Evolutionary conservation across 2,888 invertebrate species (phyloP).

Genomic region (Micoletzkya japonica): DNA sequence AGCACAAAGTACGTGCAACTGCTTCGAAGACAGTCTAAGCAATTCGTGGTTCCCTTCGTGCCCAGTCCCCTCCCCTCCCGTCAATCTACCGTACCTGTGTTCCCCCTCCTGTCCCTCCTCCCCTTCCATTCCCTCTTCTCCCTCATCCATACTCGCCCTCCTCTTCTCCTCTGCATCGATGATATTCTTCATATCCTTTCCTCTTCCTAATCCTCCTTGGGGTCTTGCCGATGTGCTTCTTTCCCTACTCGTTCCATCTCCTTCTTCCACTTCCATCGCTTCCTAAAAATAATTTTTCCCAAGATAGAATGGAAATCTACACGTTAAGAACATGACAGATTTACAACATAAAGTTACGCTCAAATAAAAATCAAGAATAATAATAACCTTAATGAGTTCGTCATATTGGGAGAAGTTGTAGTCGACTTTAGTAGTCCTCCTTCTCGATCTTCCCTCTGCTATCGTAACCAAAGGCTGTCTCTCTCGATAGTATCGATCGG

Average conservation of each 20-base stretch:
- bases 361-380: too few relatives aligned
- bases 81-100: not conserved
- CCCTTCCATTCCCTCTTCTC: slow-evolving; percentile 24
- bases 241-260: slow-evolving; percentile 6
- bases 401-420: slow-evolving; percentile 86
- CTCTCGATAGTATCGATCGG: slow-evolving; percentile 15
- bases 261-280: slow-evolving; percentile 35
- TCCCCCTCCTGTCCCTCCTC: not conserved
- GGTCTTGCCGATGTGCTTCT: slow-evolving; percentile 10
- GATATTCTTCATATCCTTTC: slow-evolving; percentile 74
- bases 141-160: slow-evolving; percentile 32
- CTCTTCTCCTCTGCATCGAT: slow-evolving; percentile 45
- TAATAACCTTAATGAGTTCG: slow-evolving; percentile 84
- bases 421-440: slow-evolving; percentile 70
- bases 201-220: slow-evolving; percentile 24
- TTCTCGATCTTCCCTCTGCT: slow-evolving; percentile 49
- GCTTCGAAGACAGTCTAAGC: too few relatives aligned
- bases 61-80: not conserved
- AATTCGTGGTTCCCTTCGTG: not conserved
- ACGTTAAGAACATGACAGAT: too few relatives aligned
- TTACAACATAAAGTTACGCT: too few relatives aligned
- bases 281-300: too few relatives aligned
- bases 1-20: not conserved
- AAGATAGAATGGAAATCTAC: too few relatives aligned
- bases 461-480: slow-evolving; percentile 40